Percentiles rank a stretch among this genome's conserved stretches.
Evolutionary conservation across 2,888 invertebrate genomes (phyloP).

Genomic region (Phrixothrix hirtus): DNA sequence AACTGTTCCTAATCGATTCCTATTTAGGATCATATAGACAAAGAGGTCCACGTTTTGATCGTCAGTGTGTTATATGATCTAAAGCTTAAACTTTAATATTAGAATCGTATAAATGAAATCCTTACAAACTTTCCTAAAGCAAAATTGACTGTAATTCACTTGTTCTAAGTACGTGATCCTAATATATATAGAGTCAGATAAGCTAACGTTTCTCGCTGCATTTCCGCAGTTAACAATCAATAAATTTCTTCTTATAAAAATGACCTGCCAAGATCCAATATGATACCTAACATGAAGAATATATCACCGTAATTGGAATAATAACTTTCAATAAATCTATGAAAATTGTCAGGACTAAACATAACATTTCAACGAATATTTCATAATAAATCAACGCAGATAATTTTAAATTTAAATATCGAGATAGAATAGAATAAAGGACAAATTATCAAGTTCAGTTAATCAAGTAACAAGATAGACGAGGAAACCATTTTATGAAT

Average conservation of each 20-base stretch:
- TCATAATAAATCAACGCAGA: not conserved
- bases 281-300: too few species aligned
- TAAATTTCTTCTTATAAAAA: not conserved
- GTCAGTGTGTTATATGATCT: too few species aligned
- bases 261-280: too few species aligned
- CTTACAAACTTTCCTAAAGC: not conserved
- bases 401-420: conserved; percentile 1
- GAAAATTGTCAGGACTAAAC: not conserved
- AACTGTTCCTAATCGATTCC: too few species aligned
- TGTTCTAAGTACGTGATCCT: conserved; percentile 4
- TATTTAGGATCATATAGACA: too few species aligned
- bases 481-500: conserved; percentile 14
- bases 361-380: not conserved
- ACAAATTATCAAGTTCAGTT: conserved; percentile 6
- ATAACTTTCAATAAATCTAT: not conserved
- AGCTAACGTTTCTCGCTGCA: not conserved
- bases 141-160: not conserved
- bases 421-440: not conserved
- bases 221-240: not conserved
- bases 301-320: not conserved
- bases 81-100: conserved; percentile 1
- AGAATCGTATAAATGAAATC: not conserved
- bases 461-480: not conserved
- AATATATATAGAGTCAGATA: not conserved
- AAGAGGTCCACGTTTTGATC: too few species aligned